Percentiles rank a stretch among this genome's conserved stretches.
These are phyloP conservation scores for Cryptocephalus primarius DNA, from an alignment of 2,888 invertebrate species.

Conservation along the genomic window DNA sequence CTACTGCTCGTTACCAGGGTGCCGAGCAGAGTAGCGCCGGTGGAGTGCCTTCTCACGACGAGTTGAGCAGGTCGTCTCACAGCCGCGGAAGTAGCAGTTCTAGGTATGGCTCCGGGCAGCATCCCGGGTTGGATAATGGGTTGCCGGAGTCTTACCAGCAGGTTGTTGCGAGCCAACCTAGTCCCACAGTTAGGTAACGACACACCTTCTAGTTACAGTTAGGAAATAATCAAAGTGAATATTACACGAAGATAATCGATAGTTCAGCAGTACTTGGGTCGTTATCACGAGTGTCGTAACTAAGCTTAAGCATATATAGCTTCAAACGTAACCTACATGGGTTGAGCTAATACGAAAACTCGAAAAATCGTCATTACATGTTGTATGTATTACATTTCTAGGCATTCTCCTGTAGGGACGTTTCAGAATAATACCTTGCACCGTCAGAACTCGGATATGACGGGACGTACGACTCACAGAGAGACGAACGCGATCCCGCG, in stretches of 20 bases:
- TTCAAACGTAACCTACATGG: too few species aligned
- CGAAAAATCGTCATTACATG: too few species aligned
- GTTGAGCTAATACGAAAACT: too few species aligned
- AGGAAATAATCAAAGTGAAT: too few species aligned
- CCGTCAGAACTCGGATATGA: conserved; percentile 29
- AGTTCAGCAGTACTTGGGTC: too few species aligned
- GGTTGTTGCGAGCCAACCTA: conserved; percentile 18
- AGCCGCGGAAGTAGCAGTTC: conserved; percentile 19
- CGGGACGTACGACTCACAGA: conserved; percentile 26
- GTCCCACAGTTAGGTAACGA: conserved; percentile 21
- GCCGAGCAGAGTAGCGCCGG: background rate
- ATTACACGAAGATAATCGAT: too few species aligned
- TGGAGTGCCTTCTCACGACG: background rate
- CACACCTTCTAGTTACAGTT: background rate
- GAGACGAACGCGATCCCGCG: conserved; percentile 13
- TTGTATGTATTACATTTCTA: conserved; percentile 18
- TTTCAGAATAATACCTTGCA: conserved; percentile 31
- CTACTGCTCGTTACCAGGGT: background rate
- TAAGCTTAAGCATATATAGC: too few species aligned
- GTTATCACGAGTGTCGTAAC: too few species aligned
- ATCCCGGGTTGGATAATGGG: conserved; percentile 39
- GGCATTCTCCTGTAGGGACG: conserved; percentile 32
- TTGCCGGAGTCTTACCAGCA: conserved; percentile 33
- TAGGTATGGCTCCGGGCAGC: conserved; percentile 17
- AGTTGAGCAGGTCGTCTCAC: conserved; percentile 22